Percentiles rank a stretch among this genome's conserved stretches.
phyloP scores from a whole-genome alignment of 1,140 invertebrate genomes.

The Spodoptera frugiperda region DNA sequence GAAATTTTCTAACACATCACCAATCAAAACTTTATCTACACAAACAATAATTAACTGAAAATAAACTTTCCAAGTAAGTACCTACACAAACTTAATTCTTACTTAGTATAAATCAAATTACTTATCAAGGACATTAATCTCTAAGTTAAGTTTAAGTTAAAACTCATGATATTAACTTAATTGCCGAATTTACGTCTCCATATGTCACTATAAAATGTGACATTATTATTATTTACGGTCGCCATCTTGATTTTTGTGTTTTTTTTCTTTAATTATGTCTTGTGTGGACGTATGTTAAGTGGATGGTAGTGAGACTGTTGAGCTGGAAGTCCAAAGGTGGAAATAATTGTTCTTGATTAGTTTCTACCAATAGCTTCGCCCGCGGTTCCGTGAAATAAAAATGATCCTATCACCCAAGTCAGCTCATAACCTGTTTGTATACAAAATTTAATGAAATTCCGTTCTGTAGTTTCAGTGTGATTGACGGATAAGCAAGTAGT shows the following conservation, averaged over 20 bases:
- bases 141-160: slow-evolving; percentile 28
- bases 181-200: slow-evolving; percentile 26
- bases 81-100: background rate
- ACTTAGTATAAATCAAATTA: slow-evolving; percentile 19
- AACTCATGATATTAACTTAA: slow-evolving; percentile 40
- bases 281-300: background rate
- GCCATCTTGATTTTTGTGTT: slow-evolving; percentile 1
- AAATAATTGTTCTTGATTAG: no score
- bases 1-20: background rate
- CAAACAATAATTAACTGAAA: background rate
- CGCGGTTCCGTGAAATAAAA: no score
- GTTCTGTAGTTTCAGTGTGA: no score
- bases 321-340: no score
- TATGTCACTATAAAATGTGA: background rate
- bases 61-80: background rate
- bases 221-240: slow-evolving; percentile 33
- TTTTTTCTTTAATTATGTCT: background rate
- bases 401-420: no score
- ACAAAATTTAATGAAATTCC: no score
- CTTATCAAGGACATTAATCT: slow-evolving; percentile 34
- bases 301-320: no score
- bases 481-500: no score
- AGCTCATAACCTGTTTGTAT: no score
- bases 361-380: no score
- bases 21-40: slow-evolving; percentile 2